Percentiles rank a stretch among this genome's conserved stretches.
These are phyloP conservation scores for Adela reaumurella DNA, from an alignment of 2,888 invertebrate species.

Conservation along the genomic window DNA sequence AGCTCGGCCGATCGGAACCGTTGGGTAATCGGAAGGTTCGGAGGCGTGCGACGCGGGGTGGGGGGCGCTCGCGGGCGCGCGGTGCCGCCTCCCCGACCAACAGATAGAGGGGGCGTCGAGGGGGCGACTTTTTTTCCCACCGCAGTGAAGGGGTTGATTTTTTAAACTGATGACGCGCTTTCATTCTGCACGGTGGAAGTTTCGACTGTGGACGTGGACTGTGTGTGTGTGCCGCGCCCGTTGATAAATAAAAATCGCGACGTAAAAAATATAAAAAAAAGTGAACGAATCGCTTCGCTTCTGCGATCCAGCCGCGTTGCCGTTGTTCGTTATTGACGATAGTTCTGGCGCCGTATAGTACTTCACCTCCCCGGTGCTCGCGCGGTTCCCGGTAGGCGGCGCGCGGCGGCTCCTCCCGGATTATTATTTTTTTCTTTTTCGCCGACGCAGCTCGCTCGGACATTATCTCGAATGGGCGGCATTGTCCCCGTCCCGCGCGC, in stretches of 20 bases:
- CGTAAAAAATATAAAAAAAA: slow-evolving; percentile 24
- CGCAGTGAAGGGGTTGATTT: slow-evolving; percentile 56
- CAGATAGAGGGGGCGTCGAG: slow-evolving; percentile 5
- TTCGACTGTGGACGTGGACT: slow-evolving; percentile 33
- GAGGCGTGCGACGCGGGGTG: slow-evolving; percentile 50
- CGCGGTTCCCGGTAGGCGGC: too few relatives aligned
- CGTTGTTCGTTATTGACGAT: neutral
- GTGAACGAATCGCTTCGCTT: slow-evolving; percentile 20
- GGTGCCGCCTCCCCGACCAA: slow-evolving; percentile 44
- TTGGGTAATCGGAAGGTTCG: slow-evolving; percentile 14
- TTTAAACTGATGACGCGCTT: slow-evolving; percentile 60
- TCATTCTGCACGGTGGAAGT: slow-evolving; percentile 57
- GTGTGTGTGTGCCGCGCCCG: slow-evolving; percentile 45
- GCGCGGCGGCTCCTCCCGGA: neutral
- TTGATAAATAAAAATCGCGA: slow-evolving; percentile 38
- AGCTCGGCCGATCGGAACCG: neutral
- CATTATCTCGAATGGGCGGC: neutral
- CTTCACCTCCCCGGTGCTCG: neutral
- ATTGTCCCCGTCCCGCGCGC: neutral
- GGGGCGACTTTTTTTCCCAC: slow-evolving; percentile 45
- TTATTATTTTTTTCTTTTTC: neutral
- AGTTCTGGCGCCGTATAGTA: neutral
- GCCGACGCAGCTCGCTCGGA: neutral
- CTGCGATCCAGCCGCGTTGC: neutral
- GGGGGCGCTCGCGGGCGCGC: slow-evolving; percentile 54